Evolutionary conservation across 2,113 vertebrate species (phyloP), one percentile per base, ranked within the genome.

Genomic region (Lycaon pictus): DNA sequence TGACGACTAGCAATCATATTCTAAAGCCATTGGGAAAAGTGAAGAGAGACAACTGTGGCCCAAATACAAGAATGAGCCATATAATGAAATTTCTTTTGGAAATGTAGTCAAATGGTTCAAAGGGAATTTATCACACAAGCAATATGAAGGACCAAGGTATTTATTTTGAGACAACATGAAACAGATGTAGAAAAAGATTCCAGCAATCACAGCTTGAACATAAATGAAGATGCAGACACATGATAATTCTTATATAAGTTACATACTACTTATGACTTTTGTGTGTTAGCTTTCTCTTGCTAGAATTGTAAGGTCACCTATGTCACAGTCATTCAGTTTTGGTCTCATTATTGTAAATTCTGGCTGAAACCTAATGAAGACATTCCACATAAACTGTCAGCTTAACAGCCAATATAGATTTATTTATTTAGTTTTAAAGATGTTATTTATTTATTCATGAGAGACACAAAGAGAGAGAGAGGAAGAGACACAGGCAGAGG

Each of bases 351-450:
- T 12, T 69, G 8, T 23, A 48, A 32, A 63, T 65, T 74, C 29
- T 35, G 11, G 55, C 27, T 88, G 88, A 95, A 72, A 74, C 19
- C 7, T 94, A 60, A 74, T 80, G 48, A 94, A 77, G n/a, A 19
- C 12, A 16, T 90, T 74, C 22, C 29, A 32, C 11, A 1, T 3
- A 22, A 90, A 85, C 37, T 37, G 67, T 53, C n/a, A 76, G 37
- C 77, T 93, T 71, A 95, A 82, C 11, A 71, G 56, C 23, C 82
- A 83, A 69, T 55, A 58, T 13, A 67, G 43, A 95, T 67, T 56
- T 37, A 94, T 43, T 43, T 43, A 43, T 43, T 43, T 43, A 43
- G 43, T 43, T 43, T 43, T 43, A 43, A 43, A 43, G 43, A 43
- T 43, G 43, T 43, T 43, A 43, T 43, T 43, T 43, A 43, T 43